A percentile compares a stretch with the other conserved stretches of the same genome.
phyloP scores from a whole-genome alignment of 2,797 vertebrate species.

The Chelon labrosus region DNA sequence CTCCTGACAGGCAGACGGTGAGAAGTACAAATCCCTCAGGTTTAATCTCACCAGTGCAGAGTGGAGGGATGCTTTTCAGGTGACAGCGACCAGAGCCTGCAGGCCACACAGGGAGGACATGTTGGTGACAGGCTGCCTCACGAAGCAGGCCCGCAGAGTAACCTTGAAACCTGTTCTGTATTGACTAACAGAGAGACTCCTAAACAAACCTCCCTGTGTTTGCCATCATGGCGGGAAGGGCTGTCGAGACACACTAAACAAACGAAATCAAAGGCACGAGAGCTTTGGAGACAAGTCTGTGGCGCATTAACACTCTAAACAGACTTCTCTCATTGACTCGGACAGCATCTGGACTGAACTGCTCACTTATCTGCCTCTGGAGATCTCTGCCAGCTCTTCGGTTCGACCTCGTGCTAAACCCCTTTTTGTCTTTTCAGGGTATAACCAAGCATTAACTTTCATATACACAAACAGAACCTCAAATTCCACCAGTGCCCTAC shows the following conservation, averaged over 20 bases:
- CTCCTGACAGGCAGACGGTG: conserved; percentile 69
- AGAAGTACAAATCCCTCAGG: conserved; percentile 72
- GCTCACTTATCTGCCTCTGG: conserved; percentile 37
- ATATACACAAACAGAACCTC: conserved; percentile 73
- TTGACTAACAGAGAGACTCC: conserved; percentile 57
- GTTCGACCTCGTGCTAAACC: conserved; percentile 51
- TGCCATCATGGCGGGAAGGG: conserved; percentile 35
- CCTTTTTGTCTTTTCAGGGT: conserved; percentile 62
- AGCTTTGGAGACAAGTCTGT: conserved; percentile 40
- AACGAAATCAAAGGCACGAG: conserved; percentile 56
- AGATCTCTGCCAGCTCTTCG: conserved; percentile 50
- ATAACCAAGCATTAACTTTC: conserved; percentile 67
- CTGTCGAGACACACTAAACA: conserved; percentile 54
- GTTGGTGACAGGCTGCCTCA: conserved; percentile 34
- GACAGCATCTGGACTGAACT: conserved; percentile 46
- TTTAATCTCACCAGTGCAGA: conserved; percentile 62
- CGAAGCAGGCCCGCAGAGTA: conserved; percentile 18
- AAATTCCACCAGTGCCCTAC: conserved; percentile 43
- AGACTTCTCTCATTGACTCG: conserved; percentile 49
- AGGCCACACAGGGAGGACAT: conserved; percentile 44
- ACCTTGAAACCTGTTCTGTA: conserved; percentile 55
- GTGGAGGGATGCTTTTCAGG: conserved; percentile 28
- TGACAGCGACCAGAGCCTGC: conserved; percentile 42
- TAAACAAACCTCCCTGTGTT: conserved; percentile 64
- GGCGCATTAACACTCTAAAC: conserved; percentile 57